Percentiles rank a stretch among this genome's conserved stretches.
Conservation (phyloP, 1,140 invertebrate species). For the Mizuhopecten yessoensis region DNA sequence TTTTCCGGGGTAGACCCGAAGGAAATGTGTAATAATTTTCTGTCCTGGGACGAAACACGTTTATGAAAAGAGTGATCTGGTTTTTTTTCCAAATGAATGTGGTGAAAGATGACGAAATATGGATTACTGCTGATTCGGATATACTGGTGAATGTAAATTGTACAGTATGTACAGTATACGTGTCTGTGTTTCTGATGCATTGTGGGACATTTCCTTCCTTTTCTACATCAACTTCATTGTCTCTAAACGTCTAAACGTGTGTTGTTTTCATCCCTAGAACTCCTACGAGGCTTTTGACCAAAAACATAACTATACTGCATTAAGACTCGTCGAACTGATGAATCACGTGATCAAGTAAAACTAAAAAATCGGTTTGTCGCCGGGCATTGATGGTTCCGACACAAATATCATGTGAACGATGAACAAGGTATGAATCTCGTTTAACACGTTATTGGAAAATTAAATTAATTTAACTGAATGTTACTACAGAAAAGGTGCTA, state of each 20-base stretch:
- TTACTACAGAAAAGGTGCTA: conserved; percentile 16
- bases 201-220: not conserved
- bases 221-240: not conserved
- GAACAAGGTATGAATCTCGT: not conserved
- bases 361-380: not conserved
- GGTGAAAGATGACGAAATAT: not conserved
- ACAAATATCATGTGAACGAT: not conserved
- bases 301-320: no score
- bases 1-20: not conserved
- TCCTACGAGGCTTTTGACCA: not conserved
- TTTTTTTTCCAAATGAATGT: not conserved
- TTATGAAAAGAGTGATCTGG: not conserved
- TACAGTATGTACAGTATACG: no score
- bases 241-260: not conserved
- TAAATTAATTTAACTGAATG: not conserved
- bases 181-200: not conserved
- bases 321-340: no score
- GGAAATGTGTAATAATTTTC: no score
- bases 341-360: not conserved
- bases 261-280: not conserved
- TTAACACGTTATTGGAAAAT: not conserved
- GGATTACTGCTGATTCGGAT: conserved; percentile 2
- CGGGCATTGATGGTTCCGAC: not conserved
- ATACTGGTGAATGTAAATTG: not conserved
- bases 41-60: not conserved